Evolutionary conservation across 2,797 vertebrate genomes (phyloP), one percentile per base, ranked within the genome.

Genomic region (Tinamus major): DNA sequence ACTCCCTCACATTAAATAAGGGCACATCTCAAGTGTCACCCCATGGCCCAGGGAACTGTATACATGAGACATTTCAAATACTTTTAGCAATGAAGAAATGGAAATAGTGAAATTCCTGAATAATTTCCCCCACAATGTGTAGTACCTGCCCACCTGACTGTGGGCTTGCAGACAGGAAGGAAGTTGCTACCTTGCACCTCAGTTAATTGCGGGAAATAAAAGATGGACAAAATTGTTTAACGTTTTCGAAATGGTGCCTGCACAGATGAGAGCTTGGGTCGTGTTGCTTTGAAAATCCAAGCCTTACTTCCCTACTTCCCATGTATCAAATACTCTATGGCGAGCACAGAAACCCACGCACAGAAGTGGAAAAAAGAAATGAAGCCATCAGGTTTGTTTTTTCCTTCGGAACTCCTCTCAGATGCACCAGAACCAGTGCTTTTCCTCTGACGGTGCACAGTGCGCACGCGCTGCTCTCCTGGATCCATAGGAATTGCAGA

Each of bases 371-470:
- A 87, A 80, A 82, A 85, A 53, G 86, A 69, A 64, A 92, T 63
- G 90, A 17, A 68, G 78, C 44, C 61, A 51, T 37, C 37, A 78
- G 41, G 75, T 87, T 96, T 96, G 83, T 89, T 91, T 92, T 95
- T 85, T 80, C 87, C 53, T 68, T 91, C 85, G 53, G 69, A 75
- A 93, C 95, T 96, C 94, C 92, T 89, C 79, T 89, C 92, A 92
- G 87, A 83, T 95, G 82, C 80, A 90, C 71, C 64, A 93, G 86
- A 96, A 96, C 94, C 94, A 89, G 91, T 94, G 94, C 85, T 80
- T 90, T 92, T 83, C 74, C 80, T 89, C 89, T 87, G 92, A 87
- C 85, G 82, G 89, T 92, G 94, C 95, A 94, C 78, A 79, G 84
- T 26, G 64, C 92, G 88, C 91, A 86, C 13, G 11, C 91, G 89